Conservation (phyloP, 2,888 invertebrate species). For the Automeris io region DNA sequence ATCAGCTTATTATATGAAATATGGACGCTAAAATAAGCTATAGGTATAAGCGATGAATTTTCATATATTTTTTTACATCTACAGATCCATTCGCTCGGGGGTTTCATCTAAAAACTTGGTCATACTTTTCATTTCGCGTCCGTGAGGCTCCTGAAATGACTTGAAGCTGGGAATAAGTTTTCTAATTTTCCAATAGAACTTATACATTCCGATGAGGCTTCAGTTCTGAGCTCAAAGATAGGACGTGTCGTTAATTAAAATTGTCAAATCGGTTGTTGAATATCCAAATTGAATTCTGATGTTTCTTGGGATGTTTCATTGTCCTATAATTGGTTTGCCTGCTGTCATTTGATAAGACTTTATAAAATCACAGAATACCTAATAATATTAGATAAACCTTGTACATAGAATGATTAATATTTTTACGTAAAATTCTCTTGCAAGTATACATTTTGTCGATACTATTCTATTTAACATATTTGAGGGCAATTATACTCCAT, state of each 20-base stretch:
- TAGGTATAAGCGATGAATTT: constrained; percentile 21
- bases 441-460: too few relatives aligned
- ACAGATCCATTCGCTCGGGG: constrained; percentile 21
- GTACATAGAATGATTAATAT: too few relatives aligned
- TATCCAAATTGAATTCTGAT: constrained; percentile 3
- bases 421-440: too few relatives aligned
- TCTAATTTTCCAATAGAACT: constrained; percentile 67
- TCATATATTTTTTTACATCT: constrained; percentile 27
- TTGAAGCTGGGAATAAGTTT: constrained; percentile 39
- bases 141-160: constrained; percentile 45
- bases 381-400: too few relatives aligned
- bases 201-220: constrained; percentile 46
- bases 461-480: too few relatives aligned
- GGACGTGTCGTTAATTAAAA: constrained; percentile 36
- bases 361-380: too few relatives aligned
- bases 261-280: constrained; percentile 10
- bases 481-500: too few relatives aligned
- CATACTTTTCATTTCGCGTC: constrained; percentile 37
- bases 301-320: not conserved
- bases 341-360: too few relatives aligned
- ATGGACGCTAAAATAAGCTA: not conserved
- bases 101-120: constrained; percentile 51
- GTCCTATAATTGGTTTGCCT: too few relatives aligned
- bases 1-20: not conserved
- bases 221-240: constrained; percentile 15